These are phyloP conservation scores for Melanerpes formicivorus DNA, from an alignment of 2,113 vertebrate genomes.

Conservation along the genomic window DNA sequence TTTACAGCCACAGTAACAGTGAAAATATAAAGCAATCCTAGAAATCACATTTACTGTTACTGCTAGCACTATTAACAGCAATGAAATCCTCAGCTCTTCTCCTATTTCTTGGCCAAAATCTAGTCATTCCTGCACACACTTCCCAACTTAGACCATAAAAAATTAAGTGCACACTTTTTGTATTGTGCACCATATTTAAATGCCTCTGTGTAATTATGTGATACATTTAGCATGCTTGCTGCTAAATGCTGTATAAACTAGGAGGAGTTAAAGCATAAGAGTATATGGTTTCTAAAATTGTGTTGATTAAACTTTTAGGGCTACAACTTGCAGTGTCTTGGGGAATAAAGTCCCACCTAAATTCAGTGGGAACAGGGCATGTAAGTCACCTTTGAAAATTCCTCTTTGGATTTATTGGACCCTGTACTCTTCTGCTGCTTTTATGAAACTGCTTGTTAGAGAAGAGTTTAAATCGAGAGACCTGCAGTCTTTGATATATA, in stretches of 20 bases:
- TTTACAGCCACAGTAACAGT: neutral
- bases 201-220: neutral
- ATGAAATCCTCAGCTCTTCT: neutral
- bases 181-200: neutral
- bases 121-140: neutral
- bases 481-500: neutral
- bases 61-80: neutral
- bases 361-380: neutral
- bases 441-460: neutral
- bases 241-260: neutral
- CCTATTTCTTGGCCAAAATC: neutral
- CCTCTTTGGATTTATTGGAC: neutral
- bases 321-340: neutral
- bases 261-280: neutral
- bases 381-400: neutral
- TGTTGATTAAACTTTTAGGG: neutral
- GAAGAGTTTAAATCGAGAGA: neutral
- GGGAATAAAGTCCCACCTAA: neutral
- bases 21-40: neutral
- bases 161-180: neutral
- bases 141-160: neutral
- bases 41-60: neutral
- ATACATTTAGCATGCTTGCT: neutral
- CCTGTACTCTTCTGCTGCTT: neutral
- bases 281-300: neutral